These are phyloP conservation scores for Condylura cristata DNA, from an alignment of 2,113 vertebrate genomes.

Conservation along the genomic window DNA sequence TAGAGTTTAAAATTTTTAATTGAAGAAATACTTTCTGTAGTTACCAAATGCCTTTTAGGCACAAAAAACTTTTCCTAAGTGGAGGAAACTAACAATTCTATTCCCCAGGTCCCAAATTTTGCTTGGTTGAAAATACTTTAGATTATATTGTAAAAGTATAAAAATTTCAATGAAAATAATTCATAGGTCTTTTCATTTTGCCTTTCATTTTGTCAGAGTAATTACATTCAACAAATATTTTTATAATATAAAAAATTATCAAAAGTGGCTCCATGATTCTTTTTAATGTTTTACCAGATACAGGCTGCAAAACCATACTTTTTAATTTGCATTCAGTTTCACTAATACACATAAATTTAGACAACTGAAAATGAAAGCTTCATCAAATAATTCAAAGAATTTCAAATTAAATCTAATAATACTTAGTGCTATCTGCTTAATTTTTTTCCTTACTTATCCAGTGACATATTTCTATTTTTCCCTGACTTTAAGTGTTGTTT, in stretches of 20 bases:
- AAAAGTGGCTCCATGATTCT: not conserved
- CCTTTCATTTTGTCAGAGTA: not conserved
- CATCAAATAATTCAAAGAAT: not conserved
- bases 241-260: not conserved
- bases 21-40: not conserved
- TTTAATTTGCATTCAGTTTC: not conserved
- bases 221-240: not conserved
- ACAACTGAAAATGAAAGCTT: not conserved
- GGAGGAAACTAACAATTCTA: not conserved
- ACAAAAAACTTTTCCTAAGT: not conserved
- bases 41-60: not conserved
- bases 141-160: not conserved
- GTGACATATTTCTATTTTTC: not conserved
- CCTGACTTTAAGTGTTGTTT: not conserved
- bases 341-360: not conserved
- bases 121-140: not conserved
- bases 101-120: not conserved
- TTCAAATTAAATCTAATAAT: not conserved
- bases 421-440: not conserved
- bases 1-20: not conserved
- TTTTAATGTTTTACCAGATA: not conserved
- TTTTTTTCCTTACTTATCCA: not conserved
- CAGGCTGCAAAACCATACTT: not conserved
- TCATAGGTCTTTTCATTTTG: not conserved
- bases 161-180: not conserved